These are phyloP conservation scores for Stomatorhinus walkeri DNA, from an alignment of 2,797 vertebrate species.

Conservation along the genomic window DNA sequence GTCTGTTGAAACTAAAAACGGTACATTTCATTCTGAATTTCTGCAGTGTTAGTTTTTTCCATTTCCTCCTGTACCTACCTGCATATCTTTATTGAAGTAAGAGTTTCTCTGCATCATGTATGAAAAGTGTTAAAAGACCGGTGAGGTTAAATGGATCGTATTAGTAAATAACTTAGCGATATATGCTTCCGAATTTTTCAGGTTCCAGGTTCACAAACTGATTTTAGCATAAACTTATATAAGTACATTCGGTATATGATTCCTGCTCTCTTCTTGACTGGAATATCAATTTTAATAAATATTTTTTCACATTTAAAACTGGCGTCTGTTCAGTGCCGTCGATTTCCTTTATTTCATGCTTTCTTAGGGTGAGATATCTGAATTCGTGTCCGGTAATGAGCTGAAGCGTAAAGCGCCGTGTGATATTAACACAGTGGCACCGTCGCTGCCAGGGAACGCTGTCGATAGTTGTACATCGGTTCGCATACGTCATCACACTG, in stretches of 20 bases:
- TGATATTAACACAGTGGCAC: background rate
- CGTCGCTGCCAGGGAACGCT: background rate
- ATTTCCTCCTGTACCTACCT: background rate
- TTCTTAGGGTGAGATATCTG: background rate
- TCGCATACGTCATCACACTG: background rate
- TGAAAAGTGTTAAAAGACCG: slow-evolving; percentile 4
- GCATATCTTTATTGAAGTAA: background rate
- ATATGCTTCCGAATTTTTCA: background rate
- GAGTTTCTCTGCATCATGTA: background rate
- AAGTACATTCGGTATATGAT: background rate
- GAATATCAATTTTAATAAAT: slow-evolving; percentile 19
- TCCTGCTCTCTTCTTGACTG: background rate
- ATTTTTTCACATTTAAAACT: slow-evolving; percentile 13
- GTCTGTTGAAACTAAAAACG: background rate
- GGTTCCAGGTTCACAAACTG: slow-evolving; percentile 1
- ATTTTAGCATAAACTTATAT: background rate
- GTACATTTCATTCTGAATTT: background rate
- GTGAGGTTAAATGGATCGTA: background rate
- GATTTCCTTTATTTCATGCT: background rate
- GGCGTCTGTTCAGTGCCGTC: background rate
- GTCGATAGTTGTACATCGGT: background rate
- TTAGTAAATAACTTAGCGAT: background rate
- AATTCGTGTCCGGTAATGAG: too few species aligned
- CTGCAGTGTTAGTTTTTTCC: background rate
- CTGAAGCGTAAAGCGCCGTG: background rate